Evolutionary conservation across 1,140 invertebrate genomes (phyloP).

Genomic region (Magallana ariakensis): DNA sequence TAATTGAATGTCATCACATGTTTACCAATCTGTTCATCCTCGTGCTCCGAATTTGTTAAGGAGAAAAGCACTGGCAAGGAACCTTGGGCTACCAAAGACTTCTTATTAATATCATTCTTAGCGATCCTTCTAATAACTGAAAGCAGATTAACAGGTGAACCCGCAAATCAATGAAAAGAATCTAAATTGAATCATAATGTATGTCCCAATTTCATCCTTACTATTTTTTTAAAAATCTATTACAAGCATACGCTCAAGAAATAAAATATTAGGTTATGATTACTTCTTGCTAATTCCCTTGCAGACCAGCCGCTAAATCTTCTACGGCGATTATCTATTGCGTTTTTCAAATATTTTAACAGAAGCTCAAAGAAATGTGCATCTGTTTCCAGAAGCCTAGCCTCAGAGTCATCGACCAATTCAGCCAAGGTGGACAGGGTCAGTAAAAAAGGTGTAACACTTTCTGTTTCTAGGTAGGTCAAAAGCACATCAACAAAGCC

Average conservation of each 20-base stretch:
- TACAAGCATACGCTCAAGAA: too few species aligned
- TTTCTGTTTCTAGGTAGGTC: slow-evolving; percentile 6
- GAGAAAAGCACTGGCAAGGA: slow-evolving; percentile 57
- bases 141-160: too few species aligned
- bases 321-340: slow-evolving; percentile 18
- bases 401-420: slow-evolving; percentile 51
- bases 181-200: too few species aligned
- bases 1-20: too few species aligned
- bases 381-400: not conserved
- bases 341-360: slow-evolving; percentile 7
- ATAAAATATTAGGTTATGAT: too few species aligned
- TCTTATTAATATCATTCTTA: slow-evolving; percentile 68
- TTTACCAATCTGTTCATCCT: slow-evolving; percentile 59
- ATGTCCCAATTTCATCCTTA: too few species aligned
- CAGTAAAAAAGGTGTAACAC: not conserved
- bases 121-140: slow-evolving; percentile 63
- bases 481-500: slow-evolving; percentile 45
- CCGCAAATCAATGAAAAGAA: too few species aligned
- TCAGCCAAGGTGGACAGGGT: slow-evolving; percentile 41
- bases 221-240: too few species aligned
- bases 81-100: slow-evolving; percentile 60
- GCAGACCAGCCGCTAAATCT: slow-evolving; percentile 43
- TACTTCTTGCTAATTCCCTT: slow-evolving; percentile 44
- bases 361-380: slow-evolving; percentile 37
- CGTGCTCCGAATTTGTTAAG: slow-evolving; percentile 44